Percentiles rank a stretch among this genome's conserved stretches.
Conservation (phyloP, 2,113 vertebrate species). For the Conger conger region DNA sequence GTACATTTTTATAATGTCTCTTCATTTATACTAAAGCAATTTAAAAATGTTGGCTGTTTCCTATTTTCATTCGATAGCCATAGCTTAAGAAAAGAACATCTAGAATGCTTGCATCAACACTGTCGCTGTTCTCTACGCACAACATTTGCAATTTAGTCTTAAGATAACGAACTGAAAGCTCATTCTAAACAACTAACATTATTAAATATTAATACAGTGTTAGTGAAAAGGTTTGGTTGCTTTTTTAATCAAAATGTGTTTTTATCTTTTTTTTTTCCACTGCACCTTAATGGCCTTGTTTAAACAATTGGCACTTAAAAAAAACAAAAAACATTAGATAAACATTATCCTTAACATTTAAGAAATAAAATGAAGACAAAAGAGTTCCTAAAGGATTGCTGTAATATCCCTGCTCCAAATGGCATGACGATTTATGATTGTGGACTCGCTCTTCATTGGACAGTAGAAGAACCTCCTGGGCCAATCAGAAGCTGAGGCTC, state of each 20-base stretch:
- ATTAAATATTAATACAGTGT: conserved; percentile 80
- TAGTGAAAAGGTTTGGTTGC: conserved; percentile 73
- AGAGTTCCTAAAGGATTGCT: conserved; percentile 54
- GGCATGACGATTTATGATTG: conserved; percentile 23
- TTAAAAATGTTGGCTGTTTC: conserved; percentile 75
- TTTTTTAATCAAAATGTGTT: conserved; percentile 45
- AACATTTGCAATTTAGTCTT: conserved; percentile 78
- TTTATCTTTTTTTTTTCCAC: conserved; percentile 44
- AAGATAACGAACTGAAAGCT: conserved; percentile 90
- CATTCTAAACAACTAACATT: conserved; percentile 81
- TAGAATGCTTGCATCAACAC: conserved; percentile 79
- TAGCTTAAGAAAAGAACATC: conserved; percentile 82
- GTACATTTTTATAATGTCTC: conserved; percentile 81
- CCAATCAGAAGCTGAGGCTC: conserved; percentile 52
- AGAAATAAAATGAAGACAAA: conserved; percentile 63
- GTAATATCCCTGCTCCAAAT: conserved; percentile 31
- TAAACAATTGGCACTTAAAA: conserved; percentile 74
- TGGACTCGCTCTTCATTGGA: neutral
- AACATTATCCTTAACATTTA: conserved; percentile 71
- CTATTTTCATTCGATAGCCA: conserved; percentile 84
- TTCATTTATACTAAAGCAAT: conserved; percentile 93
- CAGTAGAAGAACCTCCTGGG: conserved; percentile 49
- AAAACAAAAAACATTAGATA: conserved; percentile 73
- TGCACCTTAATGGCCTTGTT: conserved; percentile 69
- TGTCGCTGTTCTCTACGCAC: conserved; percentile 85